Evolutionary conservation across 2,888 invertebrate species (phyloP).

Genomic region (Mimas tiliae): DNA sequence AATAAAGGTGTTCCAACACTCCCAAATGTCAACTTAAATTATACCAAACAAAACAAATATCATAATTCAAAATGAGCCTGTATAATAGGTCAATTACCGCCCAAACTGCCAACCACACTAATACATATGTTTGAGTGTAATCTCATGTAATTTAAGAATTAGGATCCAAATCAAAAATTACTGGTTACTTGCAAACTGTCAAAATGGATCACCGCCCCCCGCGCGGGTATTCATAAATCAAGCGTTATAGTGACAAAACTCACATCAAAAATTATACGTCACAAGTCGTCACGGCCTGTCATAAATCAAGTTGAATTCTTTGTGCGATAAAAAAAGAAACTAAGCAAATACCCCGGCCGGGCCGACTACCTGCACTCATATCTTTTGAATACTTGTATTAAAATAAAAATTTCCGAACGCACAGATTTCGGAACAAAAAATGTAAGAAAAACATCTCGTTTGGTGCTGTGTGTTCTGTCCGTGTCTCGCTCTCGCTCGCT

Average conservation of each 20-base stretch:
- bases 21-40: background rate
- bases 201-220: constrained; percentile 69
- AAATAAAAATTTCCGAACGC: constrained; percentile 81
- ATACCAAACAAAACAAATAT: constrained; percentile 3
- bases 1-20: background rate
- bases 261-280: constrained; percentile 81
- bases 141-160: constrained; percentile 22
- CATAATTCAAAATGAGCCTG: background rate
- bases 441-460: constrained; percentile 76
- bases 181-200: constrained; percentile 68
- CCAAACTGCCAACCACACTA: constrained; percentile 9
- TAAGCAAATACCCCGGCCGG: constrained; percentile 77
- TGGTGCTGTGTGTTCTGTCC: constrained; percentile 28
- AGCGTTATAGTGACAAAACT: constrained; percentile 77
- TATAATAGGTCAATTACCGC: constrained; percentile 5
- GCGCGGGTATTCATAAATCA: constrained; percentile 79
- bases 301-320: constrained; percentile 82
- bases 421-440: constrained; percentile 80
- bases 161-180: constrained; percentile 54
- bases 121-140: constrained; percentile 6
- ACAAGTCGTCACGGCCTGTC: constrained; percentile 81
- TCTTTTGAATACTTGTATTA: constrained; percentile 83
- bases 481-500: constrained; percentile 11
- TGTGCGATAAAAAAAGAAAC: constrained; percentile 72
- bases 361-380: constrained; percentile 80